Conservation (phyloP, 2,888 invertebrate genomes). For the Cataglyphis altisquamis region DNA sequence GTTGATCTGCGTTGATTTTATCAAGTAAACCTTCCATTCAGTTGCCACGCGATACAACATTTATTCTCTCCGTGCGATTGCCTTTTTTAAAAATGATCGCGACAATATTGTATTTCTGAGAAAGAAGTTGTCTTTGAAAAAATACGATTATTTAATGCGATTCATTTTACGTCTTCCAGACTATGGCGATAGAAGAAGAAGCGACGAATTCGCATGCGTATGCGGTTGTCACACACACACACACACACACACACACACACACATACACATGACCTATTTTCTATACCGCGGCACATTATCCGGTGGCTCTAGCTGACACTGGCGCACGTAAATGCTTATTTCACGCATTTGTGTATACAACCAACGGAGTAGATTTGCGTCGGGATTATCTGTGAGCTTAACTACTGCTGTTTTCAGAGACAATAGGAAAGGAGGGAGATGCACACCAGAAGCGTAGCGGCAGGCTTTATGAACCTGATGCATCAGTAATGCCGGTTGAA, state of each 20-base stretch:
- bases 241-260: too few species aligned
- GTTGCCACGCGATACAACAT: neutral
- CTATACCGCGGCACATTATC: neutral
- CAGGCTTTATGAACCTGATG: slow-evolving; percentile 47
- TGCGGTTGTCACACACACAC: neutral
- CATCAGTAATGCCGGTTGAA: slow-evolving; percentile 58
- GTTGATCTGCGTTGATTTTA: slow-evolving; percentile 7
- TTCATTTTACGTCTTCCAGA: neutral
- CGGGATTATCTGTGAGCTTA: slow-evolving; percentile 52
- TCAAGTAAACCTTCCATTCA: neutral
- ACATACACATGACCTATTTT: neutral
- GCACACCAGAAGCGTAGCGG: slow-evolving; percentile 28
- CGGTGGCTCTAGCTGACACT: neutral
- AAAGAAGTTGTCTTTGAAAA: neutral
- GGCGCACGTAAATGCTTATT: slow-evolving; percentile 41
- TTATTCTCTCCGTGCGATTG: neutral
- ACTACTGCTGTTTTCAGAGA: slow-evolving; percentile 58
- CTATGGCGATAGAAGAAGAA: neutral
- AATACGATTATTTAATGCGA: neutral
- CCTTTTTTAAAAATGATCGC: neutral
- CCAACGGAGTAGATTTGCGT: slow-evolving; percentile 37
- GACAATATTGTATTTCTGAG: neutral
- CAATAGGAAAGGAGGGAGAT: slow-evolving; percentile 39
- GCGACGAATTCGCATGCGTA: neutral
- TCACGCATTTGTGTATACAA: slow-evolving; percentile 49